Evolutionary conservation across 2,888 invertebrate species (phyloP), one percentile per base, ranked within the genome.

Genomic region (Temnothorax unifasciatus): DNA sequence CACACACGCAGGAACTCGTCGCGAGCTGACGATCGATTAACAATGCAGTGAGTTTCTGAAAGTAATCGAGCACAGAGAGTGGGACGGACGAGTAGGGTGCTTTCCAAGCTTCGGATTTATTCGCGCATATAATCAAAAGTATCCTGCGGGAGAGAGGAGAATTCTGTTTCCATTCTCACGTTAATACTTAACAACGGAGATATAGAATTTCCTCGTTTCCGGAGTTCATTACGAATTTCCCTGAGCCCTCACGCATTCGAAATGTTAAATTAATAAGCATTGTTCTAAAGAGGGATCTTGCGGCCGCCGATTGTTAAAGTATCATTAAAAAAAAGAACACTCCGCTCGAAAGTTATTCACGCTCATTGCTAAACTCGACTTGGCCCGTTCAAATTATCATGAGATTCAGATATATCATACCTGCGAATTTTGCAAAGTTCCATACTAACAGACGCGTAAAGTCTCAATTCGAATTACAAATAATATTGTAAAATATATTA

Each of bases 181-280:
- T 88, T 88, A 88, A 85, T 88, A 83, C 59, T 85, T 88, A 88
- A 88, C 86, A 79, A 81, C 38, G 66, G 50, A 64, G 83, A 83
- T 86, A 76, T 86, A 85, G 84, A 88, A 87, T 85, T 81, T 83
- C 50, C 73, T 68, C 54, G 85, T 77, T 81, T 52, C 82, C 81
- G 71, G 13, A 68, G 63, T 84, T 88, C 79, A 85, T 89, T 87
- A 87, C 50, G 73, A 84, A 84, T 88, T 84, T 86, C 83, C 71
- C 25, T 21, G 50, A 59, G 29, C 52, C 66, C 52, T 44, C 57
- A 15, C 34, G 59, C 47, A 74, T 83, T 81, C 76, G 11, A 74
- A 76, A 64, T 71, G 75, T 82, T 89, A 82, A 87, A 87, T 88
- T 89, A 84, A 85, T 82, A 89, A 87, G 57, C 85, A 18, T 50